Base-by-base conservation (phyloP, 2,797 vertebrate species). In the Acanthornis magna region DNA sequence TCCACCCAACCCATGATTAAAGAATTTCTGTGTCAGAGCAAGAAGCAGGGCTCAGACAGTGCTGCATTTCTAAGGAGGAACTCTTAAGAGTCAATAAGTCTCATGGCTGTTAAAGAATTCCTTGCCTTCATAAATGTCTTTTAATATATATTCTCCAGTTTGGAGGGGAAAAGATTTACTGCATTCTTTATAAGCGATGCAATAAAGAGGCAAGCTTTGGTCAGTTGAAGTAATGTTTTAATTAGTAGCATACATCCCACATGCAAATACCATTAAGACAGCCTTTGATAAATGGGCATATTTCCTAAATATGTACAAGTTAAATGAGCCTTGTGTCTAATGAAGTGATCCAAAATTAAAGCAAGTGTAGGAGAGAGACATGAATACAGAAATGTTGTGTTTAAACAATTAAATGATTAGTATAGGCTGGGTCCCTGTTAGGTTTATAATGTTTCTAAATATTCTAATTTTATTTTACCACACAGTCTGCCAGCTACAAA, bases 141-240 rank as follows among this genome's bases (percentile, higher is more conserved):
- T 91, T 67, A 91, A 85, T 90, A 57, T 54, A 68, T 87, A 50
- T 79, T 85, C 70, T 91, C 27, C 48, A 36, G 43, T 78, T 95
- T 1, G 0, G 16, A 13, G 36, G 29, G 38, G 23, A 13, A 61
- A 91, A 95, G 45, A 96, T 91, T 93, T 91, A 91, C 63, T 91
- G 45, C 60, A 40, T 95, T 95, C 91, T 93, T 78, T 57, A 38
- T 76, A 91, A 93, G 36, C 7, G 3, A 60, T 85, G 55, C 77
- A 80, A 83, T 96, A 88, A 95, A 88, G 65, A 91, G 43, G 65
- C 75, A 95, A 87, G 68, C 76, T 72, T 32, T 89, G 93, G 94
- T 94, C 91, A 92, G 74, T 48, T 88, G 68, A 92, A 94, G 95
- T 95, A 94, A 92, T 96, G 77, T 95, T n/a, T 95, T 93, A 97